Evolutionary conservation across 2,113 vertebrate genomes (phyloP), one percentile per base, ranked within the genome.

Genomic region (Dromas ardeola): DNA sequence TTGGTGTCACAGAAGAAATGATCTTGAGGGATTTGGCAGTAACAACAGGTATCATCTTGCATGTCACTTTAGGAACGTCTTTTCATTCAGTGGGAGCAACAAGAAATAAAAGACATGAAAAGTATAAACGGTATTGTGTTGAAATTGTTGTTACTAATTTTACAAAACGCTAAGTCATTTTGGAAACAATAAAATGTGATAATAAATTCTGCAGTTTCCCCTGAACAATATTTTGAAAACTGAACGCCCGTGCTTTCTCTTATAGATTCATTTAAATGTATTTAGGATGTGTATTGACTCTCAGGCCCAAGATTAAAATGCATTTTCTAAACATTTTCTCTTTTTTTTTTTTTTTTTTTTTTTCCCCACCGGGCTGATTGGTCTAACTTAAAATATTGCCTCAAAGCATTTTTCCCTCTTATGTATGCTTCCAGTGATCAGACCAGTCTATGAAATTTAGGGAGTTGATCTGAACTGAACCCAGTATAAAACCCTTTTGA

Each of bases 371-470:
- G n/a, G 30, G 6, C n/a, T 58, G 62, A 80, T 85, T 49, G 36
- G 65, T 85, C 58, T 83, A 61, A 78, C 23, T 50, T 80, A 88
- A 84, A 93, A 52, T 58, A 65, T n/a, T 53, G 11, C 36, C 45
- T 78, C n/a, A 21, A 40, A 77, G n/a, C 89, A 49, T 47, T 96
- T 96, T 94, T 65, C 80, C 53, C 9, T 95, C 36, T 40, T 87
- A 62, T 11, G 53, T 40, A 73, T 65, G 17, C 61, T 81, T 88
- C 58, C 56, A 95, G 5, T 71, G 61, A 95, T 86, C 34, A 73
- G 59, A 81, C 85, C 74, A 92, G 67, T 50, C 72, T 93, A 23
- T 40, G 69, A 95, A 92, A 94, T 71, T 88, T 86, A 88, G 87
- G 52, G 65, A 85, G 56, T 0, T 96, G 86, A 90, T 94, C 56